phyloP scores from a whole-genome alignment of 2,888 invertebrate genomes.

The Acleris holmiana region DNA sequence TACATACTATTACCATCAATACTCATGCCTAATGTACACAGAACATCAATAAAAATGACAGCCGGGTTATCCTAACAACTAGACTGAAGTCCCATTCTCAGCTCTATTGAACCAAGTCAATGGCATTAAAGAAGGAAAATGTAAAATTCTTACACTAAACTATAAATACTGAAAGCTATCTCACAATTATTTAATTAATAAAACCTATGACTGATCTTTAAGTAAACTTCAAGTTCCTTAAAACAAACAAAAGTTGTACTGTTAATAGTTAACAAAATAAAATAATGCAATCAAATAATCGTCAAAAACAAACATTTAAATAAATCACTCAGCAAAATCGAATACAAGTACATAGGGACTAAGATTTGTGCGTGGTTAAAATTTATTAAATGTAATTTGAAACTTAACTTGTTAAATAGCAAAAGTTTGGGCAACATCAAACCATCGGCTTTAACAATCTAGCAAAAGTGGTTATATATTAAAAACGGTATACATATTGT shows the following conservation, averaged over 20 bases:
- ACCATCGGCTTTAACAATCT: background rate
- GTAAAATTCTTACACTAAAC: constrained; percentile 11
- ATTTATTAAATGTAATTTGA: background rate
- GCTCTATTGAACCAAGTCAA: background rate
- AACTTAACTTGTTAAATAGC: constrained; percentile 5
- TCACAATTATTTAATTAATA: constrained; percentile 6
- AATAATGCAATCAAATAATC: constrained; percentile 4
- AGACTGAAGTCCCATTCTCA: constrained; percentile 13
- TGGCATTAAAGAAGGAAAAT: constrained; percentile 14
- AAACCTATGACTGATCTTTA: constrained; percentile 4
- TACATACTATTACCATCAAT: constrained; percentile 12
- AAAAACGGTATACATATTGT: constrained; percentile 32
- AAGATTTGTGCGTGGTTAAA: constrained; percentile 16
- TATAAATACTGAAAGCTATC: constrained; percentile 28
- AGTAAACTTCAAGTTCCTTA: constrained; percentile 5
- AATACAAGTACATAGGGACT: background rate
- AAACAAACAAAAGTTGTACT: constrained; percentile 11
- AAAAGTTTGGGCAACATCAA: background rate
- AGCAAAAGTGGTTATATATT: constrained; percentile 1
- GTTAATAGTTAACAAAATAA: constrained; percentile 13
- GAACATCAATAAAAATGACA: constrained; percentile 1
- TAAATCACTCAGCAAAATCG: background rate
- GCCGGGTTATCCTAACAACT: constrained; percentile 8
- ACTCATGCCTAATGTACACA: background rate
- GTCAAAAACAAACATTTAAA: background rate